These are phyloP conservation scores for Armadillidium nasatum DNA, from an alignment of 1,140 invertebrate genomes.

Conservation along the genomic window DNA sequence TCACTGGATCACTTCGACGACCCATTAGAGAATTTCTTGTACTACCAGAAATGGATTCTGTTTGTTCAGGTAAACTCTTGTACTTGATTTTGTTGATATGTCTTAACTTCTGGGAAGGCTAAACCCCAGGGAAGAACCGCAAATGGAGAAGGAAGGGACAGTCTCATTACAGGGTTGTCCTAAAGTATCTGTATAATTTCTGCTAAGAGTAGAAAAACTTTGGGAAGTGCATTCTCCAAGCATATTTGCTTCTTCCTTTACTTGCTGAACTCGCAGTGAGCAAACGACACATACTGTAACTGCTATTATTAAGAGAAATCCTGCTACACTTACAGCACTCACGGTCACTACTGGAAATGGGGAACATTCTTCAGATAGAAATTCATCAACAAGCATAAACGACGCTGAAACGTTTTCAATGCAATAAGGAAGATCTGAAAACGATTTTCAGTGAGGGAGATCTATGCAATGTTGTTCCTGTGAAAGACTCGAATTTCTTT, in stretches of 20 bases:
- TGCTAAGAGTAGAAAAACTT: conserved; percentile 29
- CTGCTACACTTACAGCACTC: neutral
- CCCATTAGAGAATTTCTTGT: neutral
- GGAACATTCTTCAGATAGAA: conserved; percentile 12
- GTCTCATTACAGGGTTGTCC: conserved; percentile 16
- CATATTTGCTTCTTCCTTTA: conserved; percentile 23
- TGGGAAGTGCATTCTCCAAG: conserved; percentile 16
- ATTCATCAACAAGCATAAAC: neutral
- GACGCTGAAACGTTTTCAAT: neutral
- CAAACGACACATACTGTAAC: conserved; percentile 22
- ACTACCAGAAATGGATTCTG: neutral
- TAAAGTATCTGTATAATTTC: neutral
- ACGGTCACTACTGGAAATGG: conserved; percentile 17
- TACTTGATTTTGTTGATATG: conserved; percentile 61
- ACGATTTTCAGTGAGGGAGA: conserved; percentile 11
- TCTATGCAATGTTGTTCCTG: neutral
- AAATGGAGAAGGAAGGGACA: neutral
- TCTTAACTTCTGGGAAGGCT: conserved; percentile 70
- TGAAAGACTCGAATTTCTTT: neutral
- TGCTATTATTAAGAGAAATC: neutral
- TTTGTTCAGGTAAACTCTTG: conserved; percentile 12
- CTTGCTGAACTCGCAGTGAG: conserved; percentile 19
- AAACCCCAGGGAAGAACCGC: conserved; percentile 17
- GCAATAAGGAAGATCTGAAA: conserved; percentile 6
- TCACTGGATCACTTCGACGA: neutral